Evolutionary conservation across 2,797 vertebrate genomes (phyloP), one percentile per base, ranked within the genome.

Genomic region (Acropternis orthonyx): DNA sequence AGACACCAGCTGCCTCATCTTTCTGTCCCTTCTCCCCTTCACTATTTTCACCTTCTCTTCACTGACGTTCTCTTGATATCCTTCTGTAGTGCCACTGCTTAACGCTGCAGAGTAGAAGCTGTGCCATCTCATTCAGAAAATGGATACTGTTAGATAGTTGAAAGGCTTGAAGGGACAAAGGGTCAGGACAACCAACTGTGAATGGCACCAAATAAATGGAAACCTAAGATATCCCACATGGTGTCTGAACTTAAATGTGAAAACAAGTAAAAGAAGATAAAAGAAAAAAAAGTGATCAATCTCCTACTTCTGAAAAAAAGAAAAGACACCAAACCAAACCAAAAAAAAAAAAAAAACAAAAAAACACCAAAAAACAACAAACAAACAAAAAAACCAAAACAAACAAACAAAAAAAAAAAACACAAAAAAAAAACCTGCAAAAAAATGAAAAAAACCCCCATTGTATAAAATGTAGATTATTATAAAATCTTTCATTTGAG

Each of bases 371-470:
- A 44, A 43, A 43, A 43, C 43, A 46, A 44, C 43, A 11, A 46
- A 46, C 22, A 23, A 23, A 22, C 21, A 48, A 48, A 49, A 26
- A 49, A 26, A 26, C 21, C 44, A 23, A 48, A 48, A 23, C 21
- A 51, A 51, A 9, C 26, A 51, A 51, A 6, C 9, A 14, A 1
- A 24, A 28, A 66, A 19, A 1, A 14, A 1, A 24, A 28, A 66
- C 16, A 1, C 24, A 32, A 66, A 3, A 71, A 13, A 14, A 68
- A 51, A 41, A 3, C 13, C 2, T 19, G 8, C 2, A 46, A 55
- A 62, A 54, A 46, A 58, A 18, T 0, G 1, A 9, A 12, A 67
- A 52, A n/a, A 26, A 39, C 0, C 12, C 1, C 5, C 23, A 3
- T n/a, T 89, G 5, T 43, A 14, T 48, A 62, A 88, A 89, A 73